Evolutionary conservation across 2,113 vertebrate genomes (phyloP).

Genomic region (Crotophaga sulcirostris): DNA sequence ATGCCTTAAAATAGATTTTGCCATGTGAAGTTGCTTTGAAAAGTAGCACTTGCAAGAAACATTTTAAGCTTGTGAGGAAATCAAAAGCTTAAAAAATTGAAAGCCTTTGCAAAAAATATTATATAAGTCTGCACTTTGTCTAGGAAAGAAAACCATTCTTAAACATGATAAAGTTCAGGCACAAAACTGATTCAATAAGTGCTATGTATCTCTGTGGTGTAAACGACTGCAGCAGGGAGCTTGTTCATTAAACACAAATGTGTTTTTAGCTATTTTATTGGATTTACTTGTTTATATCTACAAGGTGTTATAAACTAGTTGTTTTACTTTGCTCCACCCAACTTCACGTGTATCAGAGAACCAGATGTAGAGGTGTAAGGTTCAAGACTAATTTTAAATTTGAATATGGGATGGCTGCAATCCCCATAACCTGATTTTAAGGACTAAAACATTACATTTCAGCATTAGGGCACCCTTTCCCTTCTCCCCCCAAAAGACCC

Average conservation of each 20-base stretch:
- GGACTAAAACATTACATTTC: background rate
- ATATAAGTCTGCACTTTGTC: background rate
- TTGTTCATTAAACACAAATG: background rate
- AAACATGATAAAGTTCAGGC: background rate
- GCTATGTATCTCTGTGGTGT: background rate
- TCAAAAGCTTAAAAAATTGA: background rate
- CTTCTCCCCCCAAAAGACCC: fast-evolving
- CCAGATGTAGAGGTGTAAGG: background rate
- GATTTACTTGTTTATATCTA: background rate
- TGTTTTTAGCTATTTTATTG: background rate
- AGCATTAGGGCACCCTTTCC: background rate
- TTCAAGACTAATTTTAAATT: background rate
- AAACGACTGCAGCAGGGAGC: background rate
- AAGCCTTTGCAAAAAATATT: background rate
- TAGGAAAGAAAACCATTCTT: background rate
- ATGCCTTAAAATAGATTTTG: conserved; percentile 26
- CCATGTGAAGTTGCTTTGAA: conserved; percentile 23
- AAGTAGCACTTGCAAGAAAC: background rate
- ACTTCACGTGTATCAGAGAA: background rate
- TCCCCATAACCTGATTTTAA: background rate
- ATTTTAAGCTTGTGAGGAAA: background rate
- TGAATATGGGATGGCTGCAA: background rate
- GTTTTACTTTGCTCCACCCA: background rate
- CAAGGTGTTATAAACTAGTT: background rate
- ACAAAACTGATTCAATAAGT: background rate